Conservation (phyloP, 2,888 invertebrate species). For the Pocota personata region DNA sequence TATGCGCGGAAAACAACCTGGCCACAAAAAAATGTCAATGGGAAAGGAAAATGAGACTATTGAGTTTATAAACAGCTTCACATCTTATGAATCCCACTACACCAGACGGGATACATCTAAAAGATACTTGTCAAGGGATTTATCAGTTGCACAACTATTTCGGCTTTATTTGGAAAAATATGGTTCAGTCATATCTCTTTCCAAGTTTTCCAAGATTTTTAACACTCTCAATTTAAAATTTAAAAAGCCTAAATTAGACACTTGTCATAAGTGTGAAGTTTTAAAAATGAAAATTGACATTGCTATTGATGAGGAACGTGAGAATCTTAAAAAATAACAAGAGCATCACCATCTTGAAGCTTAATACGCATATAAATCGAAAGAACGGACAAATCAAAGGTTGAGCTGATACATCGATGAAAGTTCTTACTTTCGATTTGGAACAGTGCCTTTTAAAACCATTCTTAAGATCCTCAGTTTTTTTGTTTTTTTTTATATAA, state of each 20-base stretch:
- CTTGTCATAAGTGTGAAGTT: too few species aligned
- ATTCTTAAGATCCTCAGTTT: constrained; percentile 50
- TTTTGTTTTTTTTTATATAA: too few species aligned
- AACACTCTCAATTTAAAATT: too few species aligned
- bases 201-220: too few species aligned
- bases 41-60: constrained; percentile 20
- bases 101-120: too few species aligned
- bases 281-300: too few species aligned
- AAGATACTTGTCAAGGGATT: neutral
- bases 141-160: constrained; percentile 5
- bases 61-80: too few species aligned
- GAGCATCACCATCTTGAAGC: constrained; percentile 38
- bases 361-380: constrained; percentile 20
- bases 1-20: constrained; percentile 40
- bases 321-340: neutral
- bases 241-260: too few species aligned
- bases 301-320: constrained; percentile 28
- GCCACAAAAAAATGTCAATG: too few species aligned
- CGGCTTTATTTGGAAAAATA: constrained; percentile 4
- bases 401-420: neutral
- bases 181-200: too few species aligned
- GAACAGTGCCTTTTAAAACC: constrained; percentile 68
- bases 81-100: too few species aligned
- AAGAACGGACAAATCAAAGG: constrained; percentile 53
- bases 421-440: too few species aligned